Percentiles rank a stretch among this genome's conserved stretches.
Evolutionary conservation across 2,888 invertebrate genomes (phyloP).

Genomic region (Drosophila parthenogenetica): DNA sequence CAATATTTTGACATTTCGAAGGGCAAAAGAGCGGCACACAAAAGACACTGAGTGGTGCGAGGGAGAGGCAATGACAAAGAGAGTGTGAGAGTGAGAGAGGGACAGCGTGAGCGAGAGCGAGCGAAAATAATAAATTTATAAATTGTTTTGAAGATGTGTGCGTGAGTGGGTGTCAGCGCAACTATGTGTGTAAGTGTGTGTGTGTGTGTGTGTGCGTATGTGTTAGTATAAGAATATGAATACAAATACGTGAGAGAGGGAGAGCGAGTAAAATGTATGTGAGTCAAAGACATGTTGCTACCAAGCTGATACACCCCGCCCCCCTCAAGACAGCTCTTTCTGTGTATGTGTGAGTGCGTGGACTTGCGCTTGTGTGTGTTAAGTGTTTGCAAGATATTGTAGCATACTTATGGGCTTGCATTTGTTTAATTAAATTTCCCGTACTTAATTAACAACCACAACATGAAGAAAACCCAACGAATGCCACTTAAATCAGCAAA

Average conservation of each 20-base stretch:
- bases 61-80: background rate
- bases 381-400: conserved; percentile 44
- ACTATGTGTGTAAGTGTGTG: conserved; percentile 7
- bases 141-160: conserved; percentile 11
- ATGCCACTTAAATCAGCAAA: conserved; percentile 8
- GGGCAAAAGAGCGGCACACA: conserved; percentile 59
- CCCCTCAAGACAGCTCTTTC: background rate
- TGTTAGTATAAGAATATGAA: conserved; percentile 1
- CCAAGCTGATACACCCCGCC: conserved; percentile 23
- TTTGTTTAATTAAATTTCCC: conserved; percentile 63
- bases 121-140: conserved; percentile 66
- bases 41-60: background rate
- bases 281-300: conserved; percentile 74
- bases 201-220: conserved; percentile 10
- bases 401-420: conserved; percentile 66
- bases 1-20: conserved; percentile 79
- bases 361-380: conserved; percentile 23
- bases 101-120: conserved; percentile 1
- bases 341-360: background rate
- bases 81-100: conserved; percentile 1
- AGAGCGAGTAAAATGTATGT: conserved; percentile 37
- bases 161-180: conserved; percentile 10
- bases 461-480: background rate
- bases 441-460: conserved; percentile 14
- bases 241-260: background rate